Base-by-base conservation (phyloP, 35 echinoderm and acorn worm genomes). In the Heliocidaris erythrogramma region DNA sequence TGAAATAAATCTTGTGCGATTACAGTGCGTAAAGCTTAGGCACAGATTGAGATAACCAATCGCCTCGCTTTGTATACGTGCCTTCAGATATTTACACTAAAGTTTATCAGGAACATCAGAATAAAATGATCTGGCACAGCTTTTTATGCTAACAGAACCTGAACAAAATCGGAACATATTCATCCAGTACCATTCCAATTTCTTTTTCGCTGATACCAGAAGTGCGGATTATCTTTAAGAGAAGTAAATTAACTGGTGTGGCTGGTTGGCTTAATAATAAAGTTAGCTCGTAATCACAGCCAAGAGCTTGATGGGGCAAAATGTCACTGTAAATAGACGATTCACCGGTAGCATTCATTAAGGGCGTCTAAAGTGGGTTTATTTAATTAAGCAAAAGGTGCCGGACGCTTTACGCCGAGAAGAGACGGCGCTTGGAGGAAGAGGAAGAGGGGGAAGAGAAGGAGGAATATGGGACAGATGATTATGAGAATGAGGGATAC, bases 341-440 rank as follows among this genome's bases (percentile, higher is more conserved):
- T 71, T 21, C 24, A 71, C 65, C 65, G 65, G 65, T 7, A 78
- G 65, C 65, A 6, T 78, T 78, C 65, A 78, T 78, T 69, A 78
- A 78, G 65, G 27, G 18, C 24, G 65, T 18, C 65, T 78, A 78
- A 78, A 78, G 65, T 78, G 65, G 65, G 65, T 78, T 78, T 78
- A 78, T 78, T 78, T 78, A 78, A 78, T 78, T 78, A 78, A 78
- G 18, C 27, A n/a, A 78, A 78, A 78, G 65, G 65, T 78, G 65
- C 65, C n/a, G 65, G 21, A 78, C 18, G 65, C 65, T 78, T 78
- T 78, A n/a, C 65, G 5, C 4, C 21, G 65, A 3, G 65, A n/a
- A 21, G 65, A n/a, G 18, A 5, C 65, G 65, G 17, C 21, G 18
- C 18, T n/a, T 78, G 65, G 18, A 78, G 65, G 21, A 21, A n/a